Base-by-base conservation (phyloP, 2,797 vertebrate genomes). In the Mycteria americana region DNA sequence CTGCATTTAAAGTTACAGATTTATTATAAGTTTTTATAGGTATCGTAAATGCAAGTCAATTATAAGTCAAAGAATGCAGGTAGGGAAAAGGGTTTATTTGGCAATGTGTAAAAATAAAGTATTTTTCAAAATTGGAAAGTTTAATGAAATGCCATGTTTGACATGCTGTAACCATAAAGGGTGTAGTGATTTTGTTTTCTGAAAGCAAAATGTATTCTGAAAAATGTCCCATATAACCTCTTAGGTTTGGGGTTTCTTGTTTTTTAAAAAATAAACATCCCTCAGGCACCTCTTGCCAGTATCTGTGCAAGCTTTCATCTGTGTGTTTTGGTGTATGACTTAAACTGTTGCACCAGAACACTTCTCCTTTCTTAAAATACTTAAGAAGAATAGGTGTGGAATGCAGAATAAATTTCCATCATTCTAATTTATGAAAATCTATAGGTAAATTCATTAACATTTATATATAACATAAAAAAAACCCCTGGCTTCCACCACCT, bases 401-500 rank as follows among this genome's bases (percentile, higher is more conserved):
- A 74, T 63, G 48, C 51, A 70, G 51, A 88, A 74, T 7, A 88
- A 39, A 37, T 51, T 46, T 39, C 51, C 6, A 1, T 80, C 15
- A 3, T 80, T 75, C 19, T 23, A 9, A 9, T 74, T 70, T 45
- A 39, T 82, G 27, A 45, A 81, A 82, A 69, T 30, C 3, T 22
- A 3, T 22, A 65, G 46, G 48, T 72, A 59, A 82, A 85, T 85
- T 87, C 5, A 39, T 62, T 16, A 68, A 39, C 15, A 9, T 76
- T 62, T 62, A 13, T 81, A 7, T 56, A 48, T 28, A 8, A 14
- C 46, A 21, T n/a, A 18, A 59, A 75, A 86, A 56, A 79, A 45
- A 7, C 0, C 5, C 0, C 5, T 43, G 17, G 7, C 46, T 91
- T 79, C 50, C 3, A 46, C 30, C 18, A 41, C 1, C 10, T 60